Conservation (phyloP, 64 coral and sea anemone species). For the Dendrophyllia cribrosa region DNA sequence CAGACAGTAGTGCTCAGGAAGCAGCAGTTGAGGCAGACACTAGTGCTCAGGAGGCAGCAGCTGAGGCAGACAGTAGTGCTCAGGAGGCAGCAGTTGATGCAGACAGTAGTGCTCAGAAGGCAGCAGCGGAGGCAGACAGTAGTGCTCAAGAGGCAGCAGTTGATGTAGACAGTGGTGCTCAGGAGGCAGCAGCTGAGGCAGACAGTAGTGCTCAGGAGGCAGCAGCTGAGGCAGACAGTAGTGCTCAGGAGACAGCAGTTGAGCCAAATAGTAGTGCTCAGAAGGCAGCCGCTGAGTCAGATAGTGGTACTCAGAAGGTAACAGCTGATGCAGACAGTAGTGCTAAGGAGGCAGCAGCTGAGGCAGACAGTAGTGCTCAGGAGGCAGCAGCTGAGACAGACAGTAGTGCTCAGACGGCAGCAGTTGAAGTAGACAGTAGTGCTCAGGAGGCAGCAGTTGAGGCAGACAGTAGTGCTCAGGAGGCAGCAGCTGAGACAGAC, state of each 20-base stretch:
- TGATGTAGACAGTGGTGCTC: no score
- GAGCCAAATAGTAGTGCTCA: background rate
- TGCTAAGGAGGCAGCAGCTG: background rate
- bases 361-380: background rate
- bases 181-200: no score
- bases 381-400: background rate
- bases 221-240: background rate
- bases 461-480: no score
- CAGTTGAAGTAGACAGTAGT: background rate
- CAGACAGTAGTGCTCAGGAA: background rate
- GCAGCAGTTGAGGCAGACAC: background rate
- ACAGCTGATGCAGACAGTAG: background rate
- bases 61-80: no score
- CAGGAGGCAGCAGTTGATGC: no score
- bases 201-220: background rate
- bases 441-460: background rate
- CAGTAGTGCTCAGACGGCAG: background rate
- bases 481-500: no score
- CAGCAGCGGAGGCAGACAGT: no score
- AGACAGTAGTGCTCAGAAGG: background rate
- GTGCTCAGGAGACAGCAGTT: background rate
- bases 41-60: background rate
- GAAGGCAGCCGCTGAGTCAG: background rate
- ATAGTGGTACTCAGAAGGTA: background rate
- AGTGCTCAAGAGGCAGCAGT: no score